Percentiles rank a stretch among this genome's conserved stretches.
These are phyloP conservation scores for Eudemis profundana DNA, from an alignment of 2,888 invertebrate genomes.

Conservation along the genomic window DNA sequence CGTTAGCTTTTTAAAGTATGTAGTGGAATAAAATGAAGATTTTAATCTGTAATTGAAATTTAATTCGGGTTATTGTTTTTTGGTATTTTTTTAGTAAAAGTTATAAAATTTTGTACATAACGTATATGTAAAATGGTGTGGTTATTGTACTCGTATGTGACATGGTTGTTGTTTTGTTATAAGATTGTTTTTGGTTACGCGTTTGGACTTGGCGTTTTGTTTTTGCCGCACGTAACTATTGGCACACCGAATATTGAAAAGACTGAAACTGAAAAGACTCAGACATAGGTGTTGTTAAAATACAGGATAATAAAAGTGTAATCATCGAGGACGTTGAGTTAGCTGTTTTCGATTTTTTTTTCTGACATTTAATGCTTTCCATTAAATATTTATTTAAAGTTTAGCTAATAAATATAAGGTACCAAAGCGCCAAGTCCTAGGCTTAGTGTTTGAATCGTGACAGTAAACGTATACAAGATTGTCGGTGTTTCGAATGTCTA, in stretches of 20 bases:
- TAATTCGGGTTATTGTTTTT: slow-evolving; percentile 31
- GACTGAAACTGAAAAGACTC: no score
- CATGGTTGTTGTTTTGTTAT: slow-evolving; percentile 43
- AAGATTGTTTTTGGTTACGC: slow-evolving; percentile 31
- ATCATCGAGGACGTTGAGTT: no score
- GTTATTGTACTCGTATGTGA: slow-evolving; percentile 39
- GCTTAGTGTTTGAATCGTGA: slow-evolving; percentile 15
- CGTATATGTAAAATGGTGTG: slow-evolving; percentile 39
- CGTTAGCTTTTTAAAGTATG: slow-evolving; percentile 31
- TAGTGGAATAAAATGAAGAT: slow-evolving; percentile 23
- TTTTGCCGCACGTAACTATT: no score
- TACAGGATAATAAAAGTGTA: no score
- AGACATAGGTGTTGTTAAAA: no score
- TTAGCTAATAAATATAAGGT: not conserved
- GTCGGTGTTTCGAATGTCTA: slow-evolving; percentile 24
- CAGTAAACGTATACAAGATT: slow-evolving; percentile 30
- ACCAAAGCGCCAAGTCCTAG: slow-evolving; percentile 26
- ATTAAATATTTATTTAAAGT: no score
- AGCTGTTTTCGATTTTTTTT: no score
- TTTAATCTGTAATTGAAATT: slow-evolving; percentile 29
- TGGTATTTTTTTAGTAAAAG: slow-evolving; percentile 32
- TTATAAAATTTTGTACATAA: slow-evolving; percentile 41
- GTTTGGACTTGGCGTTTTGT: slow-evolving; percentile 35
- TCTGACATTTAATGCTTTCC: no score
- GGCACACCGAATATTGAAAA: no score